These are phyloP conservation scores for Myxocyprinus asiaticus DNA, from an alignment of 2,113 vertebrate genomes.

Conservation along the genomic window DNA sequence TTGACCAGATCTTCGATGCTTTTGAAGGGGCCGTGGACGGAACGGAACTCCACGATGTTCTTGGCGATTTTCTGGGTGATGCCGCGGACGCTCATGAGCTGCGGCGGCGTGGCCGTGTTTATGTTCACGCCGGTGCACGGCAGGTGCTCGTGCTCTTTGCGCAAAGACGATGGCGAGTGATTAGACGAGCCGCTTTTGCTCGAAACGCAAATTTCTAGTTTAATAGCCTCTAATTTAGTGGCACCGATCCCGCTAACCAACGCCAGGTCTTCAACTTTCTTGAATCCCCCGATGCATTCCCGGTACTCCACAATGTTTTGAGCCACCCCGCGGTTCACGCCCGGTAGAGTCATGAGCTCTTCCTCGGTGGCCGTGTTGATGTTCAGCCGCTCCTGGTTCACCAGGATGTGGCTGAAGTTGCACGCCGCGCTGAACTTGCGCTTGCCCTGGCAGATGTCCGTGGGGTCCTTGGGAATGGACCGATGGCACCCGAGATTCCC, in stretches of 20 bases:
- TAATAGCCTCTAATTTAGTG: conserved; percentile 89
- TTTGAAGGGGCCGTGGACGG: conserved; percentile 80
- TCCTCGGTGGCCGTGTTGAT: conserved; percentile 95
- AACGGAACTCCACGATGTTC: conserved; percentile 81
- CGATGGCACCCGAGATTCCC: conserved; percentile 94
- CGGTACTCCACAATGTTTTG: conserved; percentile 94
- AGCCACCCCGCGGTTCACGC: conserved; percentile 86
- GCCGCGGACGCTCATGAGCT: conserved; percentile 86
- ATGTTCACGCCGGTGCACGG: conserved; percentile 83
- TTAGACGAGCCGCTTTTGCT: conserved; percentile 83
- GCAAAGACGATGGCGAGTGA: conserved; percentile 87
- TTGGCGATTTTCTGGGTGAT: conserved; percentile 85
- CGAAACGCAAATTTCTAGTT: conserved; percentile 94
- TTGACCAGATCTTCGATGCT: conserved; percentile 87
- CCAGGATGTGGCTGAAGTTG: conserved; percentile 91
- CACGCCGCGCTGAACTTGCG: conserved; percentile 97
- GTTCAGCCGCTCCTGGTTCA: conserved; percentile 93
- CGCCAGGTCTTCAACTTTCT: conserved; percentile 94
- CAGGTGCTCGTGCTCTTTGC: conserved; percentile 79
- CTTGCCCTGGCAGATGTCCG: conserved; percentile 81
- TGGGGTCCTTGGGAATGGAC: conserved; percentile 91
- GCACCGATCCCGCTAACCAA: conserved; percentile 93
- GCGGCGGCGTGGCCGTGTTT: conserved; percentile 84
- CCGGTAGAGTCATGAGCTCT: conserved; percentile 96
- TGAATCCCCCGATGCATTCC: conserved; percentile 92